Percentiles rank a stretch among this genome's conserved stretches.
These are phyloP conservation scores for Calliopum simillimum DNA, from an alignment of 2,888 invertebrate species.

Conservation along the genomic window DNA sequence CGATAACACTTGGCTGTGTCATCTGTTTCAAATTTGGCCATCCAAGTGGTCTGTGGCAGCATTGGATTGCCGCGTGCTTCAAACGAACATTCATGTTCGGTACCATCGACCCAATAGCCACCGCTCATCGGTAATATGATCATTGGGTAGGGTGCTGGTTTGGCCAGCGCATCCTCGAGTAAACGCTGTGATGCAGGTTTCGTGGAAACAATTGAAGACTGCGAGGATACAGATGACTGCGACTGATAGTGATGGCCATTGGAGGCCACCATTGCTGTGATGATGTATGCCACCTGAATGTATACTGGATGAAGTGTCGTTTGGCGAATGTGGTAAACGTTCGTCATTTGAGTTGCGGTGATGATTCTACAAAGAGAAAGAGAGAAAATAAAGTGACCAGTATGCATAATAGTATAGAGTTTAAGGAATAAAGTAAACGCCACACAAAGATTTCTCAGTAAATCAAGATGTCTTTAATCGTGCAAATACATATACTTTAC, in stretches of 20 bases:
- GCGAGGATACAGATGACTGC: slow-evolving; percentile 70
- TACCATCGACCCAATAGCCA: slow-evolving; percentile 96
- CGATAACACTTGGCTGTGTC: slow-evolving; percentile 96
- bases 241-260: slow-evolving; percentile 69
- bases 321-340: slow-evolving; percentile 63
- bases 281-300: slow-evolving; percentile 31
- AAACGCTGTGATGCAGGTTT: slow-evolving; percentile 73
- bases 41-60: slow-evolving; percentile 70
- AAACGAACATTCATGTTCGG: slow-evolving; percentile 72
- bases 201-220: slow-evolving; percentile 66
- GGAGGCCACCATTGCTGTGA: slow-evolving; percentile 48
- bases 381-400: not conserved
- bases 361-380: slow-evolving; percentile 62
- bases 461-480: no score
- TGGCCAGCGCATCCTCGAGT: slow-evolving; percentile 75
- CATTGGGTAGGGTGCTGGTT: slow-evolving; percentile 77
- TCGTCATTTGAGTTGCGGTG: slow-evolving; percentile 64
- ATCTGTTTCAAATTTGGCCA: slow-evolving; percentile 88
- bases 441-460: no score
- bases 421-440: no score
- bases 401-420: not conserved
- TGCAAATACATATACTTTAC: no score
- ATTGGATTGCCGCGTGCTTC: slow-evolving; percentile 71
- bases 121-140: slow-evolving; percentile 87
- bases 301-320: slow-evolving; percentile 31